Base-by-base conservation (phyloP, 2,797 vertebrate genomes). In the Sebastes cheni region DNA sequence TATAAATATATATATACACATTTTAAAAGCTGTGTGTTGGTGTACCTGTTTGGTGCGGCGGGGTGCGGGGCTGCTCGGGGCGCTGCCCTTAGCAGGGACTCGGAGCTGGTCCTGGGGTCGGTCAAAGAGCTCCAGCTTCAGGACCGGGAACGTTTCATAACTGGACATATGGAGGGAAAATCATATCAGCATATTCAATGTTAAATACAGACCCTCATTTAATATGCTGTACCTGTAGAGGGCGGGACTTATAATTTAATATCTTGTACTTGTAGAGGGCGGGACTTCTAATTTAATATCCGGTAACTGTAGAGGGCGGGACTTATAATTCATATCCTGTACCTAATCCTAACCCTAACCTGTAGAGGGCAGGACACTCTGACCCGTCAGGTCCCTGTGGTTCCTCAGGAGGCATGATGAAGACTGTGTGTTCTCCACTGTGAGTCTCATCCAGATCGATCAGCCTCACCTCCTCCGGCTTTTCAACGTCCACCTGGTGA, bases 361-460 rank as follows among this genome's bases (percentile, higher is more conserved):
- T 97, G 14, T 42, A 42, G 39, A 42, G 39, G 0, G 97, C 95
- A 0, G 94, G 92, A 20, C 94, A 91, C 58, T 99, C 97, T 0
- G 94, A 75, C 1, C 97, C 97, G 0, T 97, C 97, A 0, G 95
- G 84, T 3, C 94, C 95, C 1, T 95, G 94, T 0, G 98, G 97
- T 13, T 97, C 97, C 77, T 99, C 98, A 0, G 98, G 98, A 1
- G 98, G 97, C 80, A 97, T 98, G 93, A 99, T 98, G 75, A 99
- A 98, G 29, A 99, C 97, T 0, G 98, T 99, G 93, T 98, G 97
- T n/a, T 99, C 98, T 0, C 97, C 97, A 0, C 97, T 93, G 2
- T 96, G 96, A 1, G 94, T 94, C 82, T 98, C 98, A 0, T 99
- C 97, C 85, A 97, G 91, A 59, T 98, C 98, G 9, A 99, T 95